Conservation (phyloP, 2,888 invertebrate genomes). For the Cotesia congregata region DNA sequence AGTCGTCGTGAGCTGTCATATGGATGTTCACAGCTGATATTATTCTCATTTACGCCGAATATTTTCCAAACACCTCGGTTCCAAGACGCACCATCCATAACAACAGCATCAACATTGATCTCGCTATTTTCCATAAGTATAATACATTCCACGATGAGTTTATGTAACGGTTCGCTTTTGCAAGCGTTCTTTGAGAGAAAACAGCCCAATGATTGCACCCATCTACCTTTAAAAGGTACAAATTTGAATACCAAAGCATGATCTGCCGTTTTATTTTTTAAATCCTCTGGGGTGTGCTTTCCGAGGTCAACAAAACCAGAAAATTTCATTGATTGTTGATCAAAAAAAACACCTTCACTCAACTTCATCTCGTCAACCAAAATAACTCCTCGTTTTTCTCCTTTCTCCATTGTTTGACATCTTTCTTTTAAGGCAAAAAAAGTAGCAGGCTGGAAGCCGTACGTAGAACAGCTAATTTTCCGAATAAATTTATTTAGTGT, state of each 20-base stretch:
- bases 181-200: too few relatives aligned
- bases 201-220: slow-evolving; percentile 50
- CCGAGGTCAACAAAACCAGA: slow-evolving; percentile 49
- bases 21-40: slow-evolving; percentile 50
- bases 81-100: too few relatives aligned
- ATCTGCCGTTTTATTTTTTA: slow-evolving; percentile 46
- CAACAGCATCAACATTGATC: too few relatives aligned
- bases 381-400: slow-evolving; percentile 36
- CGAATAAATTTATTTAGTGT: slow-evolving; percentile 42
- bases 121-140: too few relatives aligned
- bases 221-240: slow-evolving; percentile 48
- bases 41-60: too few relatives aligned
- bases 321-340: slow-evolving; percentile 39
- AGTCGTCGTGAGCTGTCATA: slow-evolving; percentile 39
- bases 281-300: slow-evolving; percentile 44
- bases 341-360: slow-evolving; percentile 42
- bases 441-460: slow-evolving; percentile 44
- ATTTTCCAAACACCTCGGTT: too few relatives aligned
- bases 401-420: slow-evolving; percentile 31
- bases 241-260: slow-evolving; percentile 55
- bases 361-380: slow-evolving; percentile 48
- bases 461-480: slow-evolving; percentile 39
- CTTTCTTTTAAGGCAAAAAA: slow-evolving; percentile 32
- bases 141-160: too few relatives aligned
- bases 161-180: too few relatives aligned